Evolutionary conservation across 2,797 vertebrate genomes (phyloP).

Genomic region (Clarias platycephalus): DNA sequence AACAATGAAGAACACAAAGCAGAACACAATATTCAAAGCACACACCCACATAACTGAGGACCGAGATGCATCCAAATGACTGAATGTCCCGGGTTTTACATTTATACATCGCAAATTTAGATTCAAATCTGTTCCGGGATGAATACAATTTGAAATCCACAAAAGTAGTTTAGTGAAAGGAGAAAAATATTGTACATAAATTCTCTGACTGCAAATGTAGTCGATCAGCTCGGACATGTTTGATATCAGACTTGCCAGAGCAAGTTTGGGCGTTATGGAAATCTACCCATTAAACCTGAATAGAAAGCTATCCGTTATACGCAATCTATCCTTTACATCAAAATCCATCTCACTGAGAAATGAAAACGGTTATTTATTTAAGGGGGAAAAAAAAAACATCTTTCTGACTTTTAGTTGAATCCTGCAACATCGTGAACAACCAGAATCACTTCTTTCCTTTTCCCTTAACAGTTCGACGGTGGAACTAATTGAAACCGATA

Average conservation of each 20-base stretch:
- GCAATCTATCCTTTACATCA: not conserved
- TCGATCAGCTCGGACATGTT: not conserved
- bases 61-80: not conserved
- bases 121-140: not conserved
- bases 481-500: not conserved
- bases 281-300: not conserved
- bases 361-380: not conserved
- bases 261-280: not conserved
- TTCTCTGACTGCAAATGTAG: not conserved
- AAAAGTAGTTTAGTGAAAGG: not conserved
- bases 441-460: not conserved
- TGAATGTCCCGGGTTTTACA: not conserved
- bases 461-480: not conserved
- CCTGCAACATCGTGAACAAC: not conserved
- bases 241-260: not conserved
- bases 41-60: not conserved
- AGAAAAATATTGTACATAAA: no score
- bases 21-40: not conserved
- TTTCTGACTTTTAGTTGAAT: not conserved
- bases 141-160: not conserved
- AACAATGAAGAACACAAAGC: constrained; percentile 5
- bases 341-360: not conserved
- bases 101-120: not conserved
- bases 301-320: not conserved
- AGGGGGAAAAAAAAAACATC: not conserved